Evolutionary conservation across 2,888 invertebrate genomes (phyloP).

Genomic region (Teleiodes luculella): DNA sequence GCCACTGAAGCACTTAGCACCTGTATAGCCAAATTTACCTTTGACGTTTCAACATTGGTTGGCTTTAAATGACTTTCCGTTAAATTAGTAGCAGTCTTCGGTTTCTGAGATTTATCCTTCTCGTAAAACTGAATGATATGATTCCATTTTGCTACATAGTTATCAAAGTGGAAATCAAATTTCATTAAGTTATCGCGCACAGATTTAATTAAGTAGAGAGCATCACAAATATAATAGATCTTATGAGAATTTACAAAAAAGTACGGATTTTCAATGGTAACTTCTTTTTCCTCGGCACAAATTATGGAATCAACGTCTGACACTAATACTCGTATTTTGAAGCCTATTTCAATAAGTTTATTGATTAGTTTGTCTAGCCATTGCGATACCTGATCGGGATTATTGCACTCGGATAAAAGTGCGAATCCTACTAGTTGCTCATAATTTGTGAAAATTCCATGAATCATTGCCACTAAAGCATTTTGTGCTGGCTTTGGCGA

Average conservation of each 20-base stretch:
- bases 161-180: slow-evolving; percentile 30
- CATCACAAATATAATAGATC: slow-evolving; percentile 36
- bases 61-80: slow-evolving; percentile 32
- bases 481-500: slow-evolving; percentile 25
- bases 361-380: slow-evolving; percentile 30
- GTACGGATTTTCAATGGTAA: slow-evolving; percentile 28
- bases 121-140: slow-evolving; percentile 31
- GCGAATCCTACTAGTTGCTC: slow-evolving; percentile 28
- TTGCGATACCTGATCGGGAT: slow-evolving; percentile 18
- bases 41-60: slow-evolving; percentile 24
- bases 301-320: slow-evolving; percentile 25
- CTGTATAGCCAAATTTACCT: slow-evolving; percentile 28
- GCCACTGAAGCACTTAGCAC: slow-evolving; percentile 34
- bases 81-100: slow-evolving; percentile 33
- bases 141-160: slow-evolving; percentile 17
- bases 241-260: slow-evolving; percentile 30
- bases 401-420: slow-evolving; percentile 24
- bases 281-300: slow-evolving; percentile 23
- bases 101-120: slow-evolving; percentile 25
- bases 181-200: slow-evolving; percentile 29
- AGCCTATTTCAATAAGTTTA: slow-evolving; percentile 27
- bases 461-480: slow-evolving; percentile 29
- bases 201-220: slow-evolving; percentile 31
- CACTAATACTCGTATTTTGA: slow-evolving; percentile 27
- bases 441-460: slow-evolving; percentile 29